Conservation (phyloP, 2,888 invertebrate species). For the Drosophila mimetica region DNA sequence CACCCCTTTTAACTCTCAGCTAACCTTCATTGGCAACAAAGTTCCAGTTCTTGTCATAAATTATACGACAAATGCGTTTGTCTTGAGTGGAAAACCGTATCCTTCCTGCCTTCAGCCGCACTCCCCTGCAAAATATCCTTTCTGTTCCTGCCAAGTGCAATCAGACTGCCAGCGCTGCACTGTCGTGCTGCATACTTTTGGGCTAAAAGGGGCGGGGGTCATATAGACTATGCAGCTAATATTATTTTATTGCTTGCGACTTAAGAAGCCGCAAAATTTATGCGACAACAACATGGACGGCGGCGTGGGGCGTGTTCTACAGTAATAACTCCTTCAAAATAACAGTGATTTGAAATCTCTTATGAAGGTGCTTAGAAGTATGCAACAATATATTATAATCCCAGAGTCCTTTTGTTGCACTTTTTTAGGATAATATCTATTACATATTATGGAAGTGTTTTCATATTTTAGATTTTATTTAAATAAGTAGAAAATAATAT, state of each 20-base stretch:
- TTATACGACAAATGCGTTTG: conserved; percentile 79
- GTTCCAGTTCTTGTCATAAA: conserved; percentile 65
- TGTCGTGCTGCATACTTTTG: conserved; percentile 74
- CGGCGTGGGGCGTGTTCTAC: conserved; percentile 16
- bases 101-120: conserved; percentile 15
- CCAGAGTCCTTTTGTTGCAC: no score
- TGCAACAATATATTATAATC: no score
- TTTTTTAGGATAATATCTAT: no score
- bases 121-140: conserved; percentile 24
- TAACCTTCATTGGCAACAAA: conserved; percentile 39
- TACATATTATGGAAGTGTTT: no score
- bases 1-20: not conserved
- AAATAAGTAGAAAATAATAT: not conserved
- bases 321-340: not conserved
- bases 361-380: no score
- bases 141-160: conserved; percentile 66
- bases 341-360: not conserved
- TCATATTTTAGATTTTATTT: no score
- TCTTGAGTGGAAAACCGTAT: conserved; percentile 59
- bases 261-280: conserved; percentile 81
- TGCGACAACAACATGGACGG: conserved; percentile 75
- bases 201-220: conserved; percentile 30
- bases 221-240: conserved; percentile 75
- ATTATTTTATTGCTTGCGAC: conserved; percentile 81
- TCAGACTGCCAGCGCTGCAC: conserved; percentile 71